These are phyloP conservation scores for Strigamia crassipes DNA, from an alignment of 2,888 invertebrate genomes.

Conservation along the genomic window DNA sequence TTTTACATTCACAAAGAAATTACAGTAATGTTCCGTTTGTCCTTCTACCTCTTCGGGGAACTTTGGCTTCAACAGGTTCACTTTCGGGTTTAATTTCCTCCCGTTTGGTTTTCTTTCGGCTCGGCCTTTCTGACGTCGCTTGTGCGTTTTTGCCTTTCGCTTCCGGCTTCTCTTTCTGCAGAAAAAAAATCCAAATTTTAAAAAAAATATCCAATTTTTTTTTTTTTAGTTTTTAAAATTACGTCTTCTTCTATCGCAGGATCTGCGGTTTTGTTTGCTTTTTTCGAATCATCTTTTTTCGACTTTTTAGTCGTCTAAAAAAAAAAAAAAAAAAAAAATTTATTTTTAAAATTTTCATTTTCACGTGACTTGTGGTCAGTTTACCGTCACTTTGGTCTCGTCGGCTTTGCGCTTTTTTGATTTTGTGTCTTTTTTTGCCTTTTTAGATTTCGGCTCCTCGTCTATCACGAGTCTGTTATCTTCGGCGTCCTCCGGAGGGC, in stretches of 20 bases:
- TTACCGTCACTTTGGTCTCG: slow-evolving; percentile 24
- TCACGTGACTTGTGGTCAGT: not conserved
- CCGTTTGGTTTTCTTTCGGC: slow-evolving; percentile 18
- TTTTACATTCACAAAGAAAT: not conserved
- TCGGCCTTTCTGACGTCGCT: slow-evolving; percentile 3
- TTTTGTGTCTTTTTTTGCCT: slow-evolving; percentile 44
- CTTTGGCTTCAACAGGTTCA: slow-evolving; percentile 29
- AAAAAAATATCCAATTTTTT: too few species aligned
- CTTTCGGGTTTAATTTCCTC: not conserved
- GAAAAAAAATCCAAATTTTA: too few species aligned
- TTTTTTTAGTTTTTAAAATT: not conserved
- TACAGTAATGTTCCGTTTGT: not conserved
- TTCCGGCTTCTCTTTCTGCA: slow-evolving; percentile 2
- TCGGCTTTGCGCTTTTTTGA: slow-evolving; percentile 43
- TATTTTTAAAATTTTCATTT: not conserved
- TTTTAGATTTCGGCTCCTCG: slow-evolving; percentile 43
- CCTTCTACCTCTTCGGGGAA: slow-evolving; percentile 13
- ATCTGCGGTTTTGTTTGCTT: not conserved
- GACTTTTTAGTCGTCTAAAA: slow-evolving; percentile 14
- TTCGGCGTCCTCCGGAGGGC: slow-evolving; percentile 19
- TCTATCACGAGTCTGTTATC: slow-evolving; percentile 45
- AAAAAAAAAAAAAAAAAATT: too few species aligned
- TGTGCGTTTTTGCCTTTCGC: slow-evolving; percentile 13
- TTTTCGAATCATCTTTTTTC: slow-evolving; percentile 43
- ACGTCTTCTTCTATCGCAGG: slow-evolving; percentile 26